Conservation (phyloP, 2,797 vertebrate species). For the Enteromius treurensis region DNA sequence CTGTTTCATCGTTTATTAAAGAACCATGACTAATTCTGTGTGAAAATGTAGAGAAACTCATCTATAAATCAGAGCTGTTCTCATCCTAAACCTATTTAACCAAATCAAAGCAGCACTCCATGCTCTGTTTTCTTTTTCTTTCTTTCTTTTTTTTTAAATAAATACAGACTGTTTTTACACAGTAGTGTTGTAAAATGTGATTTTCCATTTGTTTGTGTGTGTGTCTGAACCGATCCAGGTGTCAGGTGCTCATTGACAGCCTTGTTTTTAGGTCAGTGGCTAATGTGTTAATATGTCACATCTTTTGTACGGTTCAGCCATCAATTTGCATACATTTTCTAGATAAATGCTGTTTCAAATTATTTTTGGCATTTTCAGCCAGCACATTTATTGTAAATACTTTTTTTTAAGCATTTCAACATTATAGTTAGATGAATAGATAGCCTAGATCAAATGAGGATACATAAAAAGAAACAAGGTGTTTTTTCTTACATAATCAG, state of each 20-base stretch:
- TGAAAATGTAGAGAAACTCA: background rate
- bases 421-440: background rate
- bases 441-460: background rate
- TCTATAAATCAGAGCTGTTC: background rate
- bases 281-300: slow-evolving; percentile 7
- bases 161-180: background rate
- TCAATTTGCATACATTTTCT: background rate
- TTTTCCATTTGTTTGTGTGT: background rate
- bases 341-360: background rate
- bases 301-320: background rate
- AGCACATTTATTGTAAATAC: background rate
- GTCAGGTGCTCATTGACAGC: slow-evolving; percentile 16
- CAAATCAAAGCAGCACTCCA: background rate
- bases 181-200: no score
- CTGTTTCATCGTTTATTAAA: background rate
- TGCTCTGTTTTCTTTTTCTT: background rate
- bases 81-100: background rate
- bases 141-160: background rate
- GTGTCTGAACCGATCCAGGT: slow-evolving; percentile 9
- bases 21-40: background rate
- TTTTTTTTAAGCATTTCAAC: background rate
- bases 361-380: background rate
- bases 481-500: background rate
- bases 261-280: slow-evolving; percentile 24
- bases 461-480: background rate